These are phyloP conservation scores for Nothobranchius furzeri DNA, from an alignment of 2,113 vertebrate genomes.

Conservation along the genomic window DNA sequence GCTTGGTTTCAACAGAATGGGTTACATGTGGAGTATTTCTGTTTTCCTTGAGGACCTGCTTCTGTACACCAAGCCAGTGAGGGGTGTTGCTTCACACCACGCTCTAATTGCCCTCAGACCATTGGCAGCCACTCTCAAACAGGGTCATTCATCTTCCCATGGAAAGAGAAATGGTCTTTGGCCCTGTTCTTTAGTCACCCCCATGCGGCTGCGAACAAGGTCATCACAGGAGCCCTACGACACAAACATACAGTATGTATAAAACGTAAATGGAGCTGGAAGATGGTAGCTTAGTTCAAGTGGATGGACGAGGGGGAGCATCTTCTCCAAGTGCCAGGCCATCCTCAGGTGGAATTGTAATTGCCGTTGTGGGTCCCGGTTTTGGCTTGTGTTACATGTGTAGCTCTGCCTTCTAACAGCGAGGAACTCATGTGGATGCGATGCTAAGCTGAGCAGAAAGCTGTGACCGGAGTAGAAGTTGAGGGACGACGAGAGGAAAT, in stretches of 20 bases:
- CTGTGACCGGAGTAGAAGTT: conserved; percentile 38
- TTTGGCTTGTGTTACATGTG: conserved; percentile 41
- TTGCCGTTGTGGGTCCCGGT: conserved; percentile 39
- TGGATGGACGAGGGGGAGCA: conserved; percentile 2
- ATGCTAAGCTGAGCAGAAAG: conserved; percentile 27
- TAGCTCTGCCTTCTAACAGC: conserved; percentile 54
- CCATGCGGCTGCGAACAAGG: conserved; percentile 74
- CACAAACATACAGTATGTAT: conserved; percentile 39
- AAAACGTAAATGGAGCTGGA: not conserved
- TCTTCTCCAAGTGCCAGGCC: conserved; percentile 13
- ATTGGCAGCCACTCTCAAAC: conserved; percentile 76
- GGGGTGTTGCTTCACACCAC: conserved; percentile 69
- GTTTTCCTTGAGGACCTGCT: conserved; percentile 68
- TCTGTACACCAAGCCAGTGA: conserved; percentile 52
- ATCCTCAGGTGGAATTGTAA: conserved; percentile 43
- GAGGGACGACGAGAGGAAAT: conserved; percentile 43
- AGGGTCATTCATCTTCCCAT: conserved; percentile 78
- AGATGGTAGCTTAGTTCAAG: not conserved
- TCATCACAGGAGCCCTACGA: conserved; percentile 72
- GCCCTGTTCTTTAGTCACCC: conserved; percentile 81
- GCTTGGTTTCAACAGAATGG: conserved; percentile 59
- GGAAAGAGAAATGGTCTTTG: conserved; percentile 76
- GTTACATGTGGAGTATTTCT: conserved; percentile 56
- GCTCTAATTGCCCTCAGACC: conserved; percentile 77
- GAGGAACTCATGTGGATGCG: conserved; percentile 38